A percentile compares a stretch with the other conserved stretches of the same genome.
Evolutionary conservation across 2,113 vertebrate species (phyloP).

Genomic region (Anser brachyrhynchus): DNA sequence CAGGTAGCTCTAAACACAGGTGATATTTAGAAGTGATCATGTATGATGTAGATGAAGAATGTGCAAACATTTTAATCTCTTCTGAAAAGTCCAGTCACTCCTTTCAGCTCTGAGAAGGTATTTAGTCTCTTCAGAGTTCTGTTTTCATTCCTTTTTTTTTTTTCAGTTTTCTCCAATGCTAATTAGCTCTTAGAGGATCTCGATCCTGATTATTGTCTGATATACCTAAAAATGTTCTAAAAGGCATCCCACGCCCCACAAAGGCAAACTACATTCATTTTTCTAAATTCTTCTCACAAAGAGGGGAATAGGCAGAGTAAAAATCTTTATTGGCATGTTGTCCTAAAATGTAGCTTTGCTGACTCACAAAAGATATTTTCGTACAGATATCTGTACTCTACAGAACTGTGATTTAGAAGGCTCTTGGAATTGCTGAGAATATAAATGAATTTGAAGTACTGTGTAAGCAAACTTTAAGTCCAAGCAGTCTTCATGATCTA

Average conservation of each 20-base stretch:
- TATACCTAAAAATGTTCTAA: neutral
- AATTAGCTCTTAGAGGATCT: neutral
- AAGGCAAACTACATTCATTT: neutral
- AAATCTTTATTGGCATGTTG: neutral
- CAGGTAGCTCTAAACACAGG: neutral
- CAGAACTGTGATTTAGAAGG: neutral
- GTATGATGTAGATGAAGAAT: neutral
- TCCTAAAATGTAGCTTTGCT: neutral
- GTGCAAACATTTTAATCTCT: neutral
- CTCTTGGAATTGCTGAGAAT: neutral
- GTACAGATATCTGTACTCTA: neutral
- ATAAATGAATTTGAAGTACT: neutral
- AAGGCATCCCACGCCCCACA: neutral
- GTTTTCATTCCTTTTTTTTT: neutral
- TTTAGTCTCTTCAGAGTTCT: neutral
- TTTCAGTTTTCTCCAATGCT: neutral
- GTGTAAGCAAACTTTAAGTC: neutral
- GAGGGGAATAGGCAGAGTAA: neutral
- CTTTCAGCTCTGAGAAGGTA: neutral
- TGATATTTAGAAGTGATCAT: neutral
- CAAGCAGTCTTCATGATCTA: neutral
- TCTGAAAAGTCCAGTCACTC: neutral
- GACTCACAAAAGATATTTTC: neutral
- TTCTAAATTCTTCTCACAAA: neutral
- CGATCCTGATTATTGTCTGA: neutral